phyloP scores from a whole-genome alignment of 2,888 invertebrate species.

The Bimastos eiseni region DNA sequence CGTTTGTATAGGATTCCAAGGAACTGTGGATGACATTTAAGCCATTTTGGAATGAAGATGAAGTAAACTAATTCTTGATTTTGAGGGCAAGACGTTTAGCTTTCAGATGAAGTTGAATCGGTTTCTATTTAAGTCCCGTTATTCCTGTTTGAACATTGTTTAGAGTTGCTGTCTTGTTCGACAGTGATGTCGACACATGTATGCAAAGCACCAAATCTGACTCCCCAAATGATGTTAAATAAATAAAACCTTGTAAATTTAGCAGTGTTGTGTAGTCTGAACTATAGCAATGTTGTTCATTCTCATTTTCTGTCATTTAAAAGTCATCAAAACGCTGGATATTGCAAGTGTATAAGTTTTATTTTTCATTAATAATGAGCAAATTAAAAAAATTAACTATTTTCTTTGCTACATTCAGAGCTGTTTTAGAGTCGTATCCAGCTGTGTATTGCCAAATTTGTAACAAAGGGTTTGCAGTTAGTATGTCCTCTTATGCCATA shows the following conservation, averaged over 20 bases:
- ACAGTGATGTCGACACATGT: not conserved
- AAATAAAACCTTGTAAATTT: constrained; percentile 4
- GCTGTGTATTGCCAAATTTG: no score
- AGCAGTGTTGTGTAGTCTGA: not conserved
- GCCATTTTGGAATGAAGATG: not conserved
- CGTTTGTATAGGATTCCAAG: not conserved
- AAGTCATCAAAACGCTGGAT: not conserved
- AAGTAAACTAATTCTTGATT: not conserved
- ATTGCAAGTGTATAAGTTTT: not conserved
- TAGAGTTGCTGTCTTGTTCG: not conserved
- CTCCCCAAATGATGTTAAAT: not conserved
- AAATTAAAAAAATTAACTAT: not conserved
- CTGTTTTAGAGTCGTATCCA: not conserved
- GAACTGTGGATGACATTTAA: not conserved
- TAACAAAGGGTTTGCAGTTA: no score
- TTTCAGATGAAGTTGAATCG: not conserved
- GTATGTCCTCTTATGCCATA: no score
- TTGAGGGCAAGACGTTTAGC: not conserved
- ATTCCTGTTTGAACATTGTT: not conserved
- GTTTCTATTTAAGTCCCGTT: not conserved
- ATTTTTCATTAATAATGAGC: not conserved
- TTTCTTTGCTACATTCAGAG: not conserved
- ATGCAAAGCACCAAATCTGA: not conserved
- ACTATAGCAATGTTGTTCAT: not conserved
- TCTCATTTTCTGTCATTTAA: not conserved